Percentiles rank a stretch among this genome's conserved stretches.
These are phyloP conservation scores for Hirundo rustica DNA, from an alignment of 2,797 vertebrate species.

Conservation along the genomic window DNA sequence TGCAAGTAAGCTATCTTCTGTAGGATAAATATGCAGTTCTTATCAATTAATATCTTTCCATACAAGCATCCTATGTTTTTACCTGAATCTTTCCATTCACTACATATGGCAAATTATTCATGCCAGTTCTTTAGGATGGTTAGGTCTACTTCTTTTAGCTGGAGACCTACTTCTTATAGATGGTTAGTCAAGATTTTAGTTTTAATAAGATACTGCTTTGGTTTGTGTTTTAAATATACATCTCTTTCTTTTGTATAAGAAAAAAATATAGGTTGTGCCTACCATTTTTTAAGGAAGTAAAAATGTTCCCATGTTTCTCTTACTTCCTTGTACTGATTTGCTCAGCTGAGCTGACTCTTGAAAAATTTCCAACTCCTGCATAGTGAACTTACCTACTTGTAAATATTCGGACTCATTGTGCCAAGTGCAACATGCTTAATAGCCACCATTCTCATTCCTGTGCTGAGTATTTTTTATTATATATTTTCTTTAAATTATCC, in stretches of 20 bases:
- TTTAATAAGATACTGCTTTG: not conserved
- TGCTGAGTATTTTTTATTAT: not conserved
- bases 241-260: not conserved
- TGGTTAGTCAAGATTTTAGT: not conserved
- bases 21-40: not conserved
- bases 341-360: not conserved
- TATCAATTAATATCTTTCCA: not conserved
- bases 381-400: not conserved
- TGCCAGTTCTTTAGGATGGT: not conserved
- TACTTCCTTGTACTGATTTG: not conserved
- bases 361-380: not conserved
- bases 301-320: not conserved
- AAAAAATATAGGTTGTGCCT: not conserved
- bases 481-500: not conserved
- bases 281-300: not conserved
- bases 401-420: not conserved
- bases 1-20: constrained; percentile 39
- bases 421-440: not conserved
- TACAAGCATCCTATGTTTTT: not conserved
- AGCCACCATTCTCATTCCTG: not conserved
- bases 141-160: not conserved
- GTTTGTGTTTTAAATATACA: not conserved
- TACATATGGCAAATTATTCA: not conserved
- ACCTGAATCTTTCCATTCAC: not conserved
- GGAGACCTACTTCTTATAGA: not conserved